Percentiles rank a stretch among this genome's conserved stretches.
Conservation (phyloP, 2,113 vertebrate species). For the Bufo gargarizans region DNA sequence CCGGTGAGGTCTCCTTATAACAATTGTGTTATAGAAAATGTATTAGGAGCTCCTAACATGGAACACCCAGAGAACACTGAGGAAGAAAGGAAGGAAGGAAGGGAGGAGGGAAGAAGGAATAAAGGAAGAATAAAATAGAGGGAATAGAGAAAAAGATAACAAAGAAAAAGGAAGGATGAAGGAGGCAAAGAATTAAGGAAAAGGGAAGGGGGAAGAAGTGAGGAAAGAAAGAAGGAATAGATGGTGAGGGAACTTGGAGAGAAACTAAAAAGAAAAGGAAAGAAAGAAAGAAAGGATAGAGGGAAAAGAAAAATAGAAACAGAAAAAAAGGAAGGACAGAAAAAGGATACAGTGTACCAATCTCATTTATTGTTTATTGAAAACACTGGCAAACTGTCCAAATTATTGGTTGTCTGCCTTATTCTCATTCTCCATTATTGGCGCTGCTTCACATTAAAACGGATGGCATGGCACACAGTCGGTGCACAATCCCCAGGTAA, state of each 20-base stretch:
- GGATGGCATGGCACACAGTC: too few relatives aligned
- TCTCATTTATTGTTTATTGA: too few relatives aligned
- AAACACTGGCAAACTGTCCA: too few relatives aligned
- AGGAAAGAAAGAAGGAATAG: too few relatives aligned
- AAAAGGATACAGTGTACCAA: neutral
- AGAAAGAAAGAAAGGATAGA: neutral
- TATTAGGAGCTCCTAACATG: neutral
- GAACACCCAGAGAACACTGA: neutral
- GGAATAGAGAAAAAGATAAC: neutral
- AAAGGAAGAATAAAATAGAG: neutral
- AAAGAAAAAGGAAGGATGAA: neutral
- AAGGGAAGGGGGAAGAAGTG: neutral
- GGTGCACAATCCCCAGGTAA: too few relatives aligned
- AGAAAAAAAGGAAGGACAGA: neutral
- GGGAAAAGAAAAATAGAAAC: neutral
- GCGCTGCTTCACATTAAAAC: too few relatives aligned
- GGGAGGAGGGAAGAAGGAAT: neutral
- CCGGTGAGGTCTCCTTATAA: too few relatives aligned
- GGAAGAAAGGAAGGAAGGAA: neutral
- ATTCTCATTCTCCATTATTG: too few relatives aligned
- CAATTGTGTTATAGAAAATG: too few relatives aligned
- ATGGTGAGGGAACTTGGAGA: too few relatives aligned
- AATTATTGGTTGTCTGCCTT: too few relatives aligned
- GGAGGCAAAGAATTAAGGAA: neutral
- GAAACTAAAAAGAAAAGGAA: too few relatives aligned